These are phyloP conservation scores for Drosophila parthenogenetica DNA, from an alignment of 2,888 invertebrate genomes.

Conservation along the genomic window DNA sequence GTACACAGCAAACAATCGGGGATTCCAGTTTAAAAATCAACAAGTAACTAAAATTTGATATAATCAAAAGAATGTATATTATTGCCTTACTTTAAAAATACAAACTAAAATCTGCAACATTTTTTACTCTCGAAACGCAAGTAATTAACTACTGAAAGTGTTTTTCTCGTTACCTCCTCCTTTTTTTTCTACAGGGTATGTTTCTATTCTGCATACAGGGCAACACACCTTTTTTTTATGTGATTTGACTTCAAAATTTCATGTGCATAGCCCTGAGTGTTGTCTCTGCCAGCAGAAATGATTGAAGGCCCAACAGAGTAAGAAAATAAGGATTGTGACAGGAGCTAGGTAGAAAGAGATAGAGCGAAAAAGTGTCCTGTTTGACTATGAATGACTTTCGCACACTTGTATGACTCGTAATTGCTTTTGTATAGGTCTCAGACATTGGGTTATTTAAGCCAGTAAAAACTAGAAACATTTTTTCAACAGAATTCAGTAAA, in stretches of 20 bases:
- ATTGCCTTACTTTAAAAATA: too few species aligned
- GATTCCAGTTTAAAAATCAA: too few species aligned
- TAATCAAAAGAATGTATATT: too few species aligned
- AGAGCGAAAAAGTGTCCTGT: neutral
- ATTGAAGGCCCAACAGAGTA: neutral
- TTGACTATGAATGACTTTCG: slow-evolving; percentile 35
- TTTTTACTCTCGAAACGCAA: too few species aligned
- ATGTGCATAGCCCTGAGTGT: slow-evolving; percentile 27
- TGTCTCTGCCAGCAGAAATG: neutral
- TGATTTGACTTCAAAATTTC: slow-evolving; percentile 64
- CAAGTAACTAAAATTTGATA: too few species aligned
- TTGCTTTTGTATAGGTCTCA: slow-evolving; percentile 63
- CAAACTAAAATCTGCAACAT: too few species aligned
- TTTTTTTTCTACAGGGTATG: slow-evolving; percentile 14
- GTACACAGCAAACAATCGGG: too few species aligned
- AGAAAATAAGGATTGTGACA: neutral
- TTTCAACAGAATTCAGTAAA: neutral
- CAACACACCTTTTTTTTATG: slow-evolving; percentile 30
- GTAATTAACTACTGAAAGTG: too few species aligned
- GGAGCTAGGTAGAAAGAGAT: neutral
- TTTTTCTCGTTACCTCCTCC: too few species aligned
- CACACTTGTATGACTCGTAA: slow-evolving; percentile 47
- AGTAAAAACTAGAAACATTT: neutral
- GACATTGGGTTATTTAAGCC: slow-evolving; percentile 8
- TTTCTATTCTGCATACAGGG: neutral